Percentiles rank a stretch among this genome's conserved stretches.
Evolutionary conservation across 2,888 invertebrate genomes (phyloP).

Genomic region (Trissolcus japonicus): DNA sequence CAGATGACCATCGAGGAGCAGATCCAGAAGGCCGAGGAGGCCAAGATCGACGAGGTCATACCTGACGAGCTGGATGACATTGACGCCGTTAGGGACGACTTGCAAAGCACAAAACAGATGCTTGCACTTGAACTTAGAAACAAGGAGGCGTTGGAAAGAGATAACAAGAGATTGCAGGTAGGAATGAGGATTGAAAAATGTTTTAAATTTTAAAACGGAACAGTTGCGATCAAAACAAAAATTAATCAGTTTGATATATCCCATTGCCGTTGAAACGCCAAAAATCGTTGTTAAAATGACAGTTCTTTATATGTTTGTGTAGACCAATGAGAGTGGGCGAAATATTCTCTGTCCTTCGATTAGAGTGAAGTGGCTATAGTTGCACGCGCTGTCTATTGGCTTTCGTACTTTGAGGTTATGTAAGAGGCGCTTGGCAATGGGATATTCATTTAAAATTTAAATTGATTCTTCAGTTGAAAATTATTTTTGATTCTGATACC

Average conservation of each 20-base stretch:
- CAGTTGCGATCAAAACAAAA: too few species aligned
- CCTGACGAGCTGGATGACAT: conserved; percentile 93
- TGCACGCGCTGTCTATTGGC: too few species aligned
- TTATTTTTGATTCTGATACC: background rate
- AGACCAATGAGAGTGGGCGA: too few species aligned
- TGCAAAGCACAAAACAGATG: conserved; percentile 94
- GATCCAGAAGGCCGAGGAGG: conserved; percentile 85
- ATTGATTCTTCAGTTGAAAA: background rate
- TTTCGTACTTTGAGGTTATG: too few species aligned
- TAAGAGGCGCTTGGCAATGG: too few species aligned
- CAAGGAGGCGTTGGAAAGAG: conserved; percentile 89
- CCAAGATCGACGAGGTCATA: conserved; percentile 78
- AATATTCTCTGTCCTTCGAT: too few species aligned
- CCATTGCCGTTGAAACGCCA: too few species aligned
- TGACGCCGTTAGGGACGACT: conserved; percentile 91
- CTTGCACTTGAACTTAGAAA: conserved; percentile 90
- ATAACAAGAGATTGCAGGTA: conserved; percentile 86
- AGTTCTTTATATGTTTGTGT: too few species aligned
- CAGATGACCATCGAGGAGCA: conserved; percentile 95
- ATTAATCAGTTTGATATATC: too few species aligned
- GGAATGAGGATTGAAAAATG: background rate
- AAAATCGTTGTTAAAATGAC: too few species aligned
- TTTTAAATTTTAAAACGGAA: background rate
- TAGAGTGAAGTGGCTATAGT: too few species aligned
- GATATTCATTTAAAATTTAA: too few species aligned